Conservation (phyloP, 2,888 invertebrate species). For the Cerceris rybyensis region DNA sequence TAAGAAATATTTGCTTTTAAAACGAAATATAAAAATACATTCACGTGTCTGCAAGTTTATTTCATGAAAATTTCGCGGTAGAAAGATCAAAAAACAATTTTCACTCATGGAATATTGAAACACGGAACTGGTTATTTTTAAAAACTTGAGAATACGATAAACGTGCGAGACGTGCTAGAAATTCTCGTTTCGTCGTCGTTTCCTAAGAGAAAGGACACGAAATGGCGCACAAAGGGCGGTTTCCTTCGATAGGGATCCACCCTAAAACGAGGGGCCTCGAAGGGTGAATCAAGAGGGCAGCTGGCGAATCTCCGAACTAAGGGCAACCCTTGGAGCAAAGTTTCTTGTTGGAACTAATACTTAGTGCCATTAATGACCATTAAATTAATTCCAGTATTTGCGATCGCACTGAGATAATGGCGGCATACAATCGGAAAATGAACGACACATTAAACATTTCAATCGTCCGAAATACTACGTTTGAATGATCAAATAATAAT, state of each 20-base stretch:
- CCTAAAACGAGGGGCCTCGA: constrained; percentile 43
- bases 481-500: too few relatives aligned
- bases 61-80: too few relatives aligned
- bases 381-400: not conserved
- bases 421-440: not conserved
- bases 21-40: too few relatives aligned
- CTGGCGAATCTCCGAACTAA: constrained; percentile 13
- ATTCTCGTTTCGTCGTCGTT: constrained; percentile 1
- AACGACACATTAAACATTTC: too few relatives aligned
- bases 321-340: not conserved
- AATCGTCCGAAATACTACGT: too few relatives aligned
- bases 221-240: constrained; percentile 39
- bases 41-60: too few relatives aligned
- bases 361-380: constrained; percentile 11
- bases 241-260: constrained; percentile 45
- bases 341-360: constrained; percentile 40
- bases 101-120: too few relatives aligned
- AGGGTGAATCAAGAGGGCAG: constrained; percentile 25
- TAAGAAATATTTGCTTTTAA: too few relatives aligned
- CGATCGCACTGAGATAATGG: not conserved
- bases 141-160: not conserved
- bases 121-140: not conserved
- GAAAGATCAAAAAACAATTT: too few relatives aligned
- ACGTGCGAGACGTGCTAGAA: constrained; percentile 2
- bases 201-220: constrained; percentile 16